Evolutionary conservation across 2,888 invertebrate species (phyloP), one percentile per base, ranked within the genome.

Genomic region (Machimus rusticus): DNA sequence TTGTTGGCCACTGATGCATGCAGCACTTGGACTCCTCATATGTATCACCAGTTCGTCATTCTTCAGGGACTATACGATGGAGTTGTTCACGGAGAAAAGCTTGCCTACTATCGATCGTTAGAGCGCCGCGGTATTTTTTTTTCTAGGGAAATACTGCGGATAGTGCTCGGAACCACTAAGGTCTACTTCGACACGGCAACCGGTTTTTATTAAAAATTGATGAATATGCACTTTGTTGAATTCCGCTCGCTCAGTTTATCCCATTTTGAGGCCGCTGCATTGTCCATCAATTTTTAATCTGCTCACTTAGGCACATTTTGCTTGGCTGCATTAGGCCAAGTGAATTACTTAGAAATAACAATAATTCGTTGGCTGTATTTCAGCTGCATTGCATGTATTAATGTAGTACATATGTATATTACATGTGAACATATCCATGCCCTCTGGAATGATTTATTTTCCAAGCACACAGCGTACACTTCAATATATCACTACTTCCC

Each of bases 171-270:
- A 82, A 55, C 82, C 57, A 39, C 66, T 82, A 66, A 82, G 82
- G 23, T 51, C 51, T n/a, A n/a, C 51, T 5, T 55, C 81, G 31
- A 81, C 82, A 82, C 57, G 82, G 19, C 51, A 82, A 39, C 39
- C 85, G 23, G 74, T 46, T 85, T 85, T 85, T 85, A 85, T 74
- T 85, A 85, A 85, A 85, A 74, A 51, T 85, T 85, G 85, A 85
- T 85, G 74, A 85, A 74, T 85, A 74, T 85, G 85, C 74, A 85
- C 85, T 85, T 85, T 85, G 85, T 85, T 74, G 28, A 85, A 74
- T 74, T 85, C 46, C 46, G 46, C n/a, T 74, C 74, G 74, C 46
- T 51, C 85, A 28, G 74, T 74, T 85, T 85, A 39, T 28, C 28
- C 85, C n/a, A 23, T 66, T 66, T 51, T 66, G 28, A n/a, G 28